Evolutionary conservation across 1,140 invertebrate genomes (phyloP).

Genomic region (Babylonia areolata): DNA sequence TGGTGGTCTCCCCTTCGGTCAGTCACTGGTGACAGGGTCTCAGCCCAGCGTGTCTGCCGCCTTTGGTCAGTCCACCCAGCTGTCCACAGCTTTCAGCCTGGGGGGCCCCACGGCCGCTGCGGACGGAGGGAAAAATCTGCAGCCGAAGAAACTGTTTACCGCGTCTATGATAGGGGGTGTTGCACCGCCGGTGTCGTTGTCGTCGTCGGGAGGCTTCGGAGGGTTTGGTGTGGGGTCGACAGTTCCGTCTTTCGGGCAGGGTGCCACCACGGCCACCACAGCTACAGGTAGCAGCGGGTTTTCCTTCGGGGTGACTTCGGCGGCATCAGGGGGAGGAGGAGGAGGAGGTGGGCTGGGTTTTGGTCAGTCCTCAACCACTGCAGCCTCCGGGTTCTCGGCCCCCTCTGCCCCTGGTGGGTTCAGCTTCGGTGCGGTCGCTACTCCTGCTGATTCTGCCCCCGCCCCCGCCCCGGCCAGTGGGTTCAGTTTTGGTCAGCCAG

Average conservation of each 20-base stretch:
- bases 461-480: neutral
- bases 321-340: neutral
- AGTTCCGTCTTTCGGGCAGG: neutral
- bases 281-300: neutral
- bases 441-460: neutral
- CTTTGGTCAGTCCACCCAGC: constrained; percentile 1
- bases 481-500: neutral
- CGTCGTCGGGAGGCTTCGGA: neutral
- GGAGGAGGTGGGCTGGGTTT: neutral
- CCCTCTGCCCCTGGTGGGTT: neutral
- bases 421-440: neutral
- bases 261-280: neutral
- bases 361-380: neutral
- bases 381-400: neutral
- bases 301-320: neutral
- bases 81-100: neutral
- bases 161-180: neutral
- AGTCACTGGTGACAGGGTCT: neutral
- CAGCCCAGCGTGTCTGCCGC: neutral
- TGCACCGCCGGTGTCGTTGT: neutral
- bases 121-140: neutral
- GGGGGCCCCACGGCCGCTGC: neutral
- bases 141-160: neutral
- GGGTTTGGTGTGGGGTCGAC: neutral
- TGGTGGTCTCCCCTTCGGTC: constrained; percentile 13